Percentiles rank a stretch among this genome's conserved stretches.
These are phyloP conservation scores for Erebia ligea DNA, from an alignment of 2,888 invertebrate species.

Conservation along the genomic window DNA sequence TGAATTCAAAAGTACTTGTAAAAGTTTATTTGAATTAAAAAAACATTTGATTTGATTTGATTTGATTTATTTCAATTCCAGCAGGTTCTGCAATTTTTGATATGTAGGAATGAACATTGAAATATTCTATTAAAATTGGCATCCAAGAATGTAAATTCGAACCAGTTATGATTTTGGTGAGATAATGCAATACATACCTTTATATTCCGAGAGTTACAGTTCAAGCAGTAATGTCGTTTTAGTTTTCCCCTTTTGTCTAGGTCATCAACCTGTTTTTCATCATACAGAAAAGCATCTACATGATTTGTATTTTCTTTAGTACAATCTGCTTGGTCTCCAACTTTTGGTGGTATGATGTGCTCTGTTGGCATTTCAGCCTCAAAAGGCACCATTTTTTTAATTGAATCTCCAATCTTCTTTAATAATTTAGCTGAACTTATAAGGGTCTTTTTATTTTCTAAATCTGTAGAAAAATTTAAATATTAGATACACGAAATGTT, in stretches of 20 bases:
- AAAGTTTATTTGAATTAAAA: too few species aligned
- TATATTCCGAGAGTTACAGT: constrained; percentile 68
- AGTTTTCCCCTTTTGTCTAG: constrained; percentile 64
- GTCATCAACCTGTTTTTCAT: constrained; percentile 83
- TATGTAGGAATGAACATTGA: too few species aligned
- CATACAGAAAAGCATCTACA: constrained; percentile 88
- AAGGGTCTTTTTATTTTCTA: constrained; percentile 56
- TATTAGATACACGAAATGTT: not conserved
- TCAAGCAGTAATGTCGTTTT: constrained; percentile 63
- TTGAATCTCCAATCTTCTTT: constrained; percentile 60
- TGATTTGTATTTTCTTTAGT: constrained; percentile 80
- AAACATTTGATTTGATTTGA: too few species aligned
- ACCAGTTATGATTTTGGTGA: too few species aligned
- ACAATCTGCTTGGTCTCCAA: constrained; percentile 81
- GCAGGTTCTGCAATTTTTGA: too few species aligned
- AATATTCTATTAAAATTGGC: too few species aligned
- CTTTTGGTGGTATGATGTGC: constrained; percentile 64
- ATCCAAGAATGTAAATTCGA: too few species aligned
- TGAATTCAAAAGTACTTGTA: too few species aligned
- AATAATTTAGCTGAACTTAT: constrained; percentile 57
- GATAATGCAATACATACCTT: constrained; percentile 48
- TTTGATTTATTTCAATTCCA: too few species aligned
- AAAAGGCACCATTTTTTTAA: constrained; percentile 68
- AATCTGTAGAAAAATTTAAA: constrained; percentile 51
- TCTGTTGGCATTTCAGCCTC: constrained; percentile 70